Base-by-base conservation (phyloP, 2,797 vertebrate genomes). In the Sorex maritimensis region DNA sequence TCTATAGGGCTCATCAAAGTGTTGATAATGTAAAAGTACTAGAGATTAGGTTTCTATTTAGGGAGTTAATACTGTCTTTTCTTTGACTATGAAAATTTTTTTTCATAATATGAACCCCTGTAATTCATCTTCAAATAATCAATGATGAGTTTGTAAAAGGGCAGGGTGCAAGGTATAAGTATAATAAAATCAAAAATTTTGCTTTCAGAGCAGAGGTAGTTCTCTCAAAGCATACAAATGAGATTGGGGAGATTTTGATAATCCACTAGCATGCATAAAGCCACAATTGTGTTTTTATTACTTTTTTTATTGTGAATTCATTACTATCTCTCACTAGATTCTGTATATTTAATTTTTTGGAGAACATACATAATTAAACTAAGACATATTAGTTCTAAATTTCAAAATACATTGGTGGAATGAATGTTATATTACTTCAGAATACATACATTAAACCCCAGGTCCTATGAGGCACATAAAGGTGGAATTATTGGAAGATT, bases 51-150 rank as follows among this genome's bases (percentile, higher is more conserved):
- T 49, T 14, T 61, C 17, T 26, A 6, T 63, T 41, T 79, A 8
- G 13, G 23, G 46, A 15, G 2, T 13, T 72, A 26, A 6, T 73
- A 2, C 28, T 44, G 3, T 65, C 21, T 17, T 84, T 26, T 5
- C 26, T 30, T 69, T 89, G 52, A 75, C 38, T 78, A 86, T 72
- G 69, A 81, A 3, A 23, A 75, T 75, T 19, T 93, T 91, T 55
- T 7, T 93, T 80, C 17, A 41, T 4, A 41, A 77, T 81, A n/a
- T 52, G 44, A 52, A 78, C 41, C 11, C 61, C 52, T 17, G 0
- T 63, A 23, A 30, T 75, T 69, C 6, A 34, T 6, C 30, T 74
- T 49, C 30, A 41, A 90, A 30, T 13, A 8, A 61, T 5, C 24
- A 72, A 34, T 12, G 2, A 61, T 61, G 30, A 77, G 0, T 30